Evolutionary conservation across 2,888 invertebrate genomes (phyloP).

Genomic region (Ophion ellenae): DNA sequence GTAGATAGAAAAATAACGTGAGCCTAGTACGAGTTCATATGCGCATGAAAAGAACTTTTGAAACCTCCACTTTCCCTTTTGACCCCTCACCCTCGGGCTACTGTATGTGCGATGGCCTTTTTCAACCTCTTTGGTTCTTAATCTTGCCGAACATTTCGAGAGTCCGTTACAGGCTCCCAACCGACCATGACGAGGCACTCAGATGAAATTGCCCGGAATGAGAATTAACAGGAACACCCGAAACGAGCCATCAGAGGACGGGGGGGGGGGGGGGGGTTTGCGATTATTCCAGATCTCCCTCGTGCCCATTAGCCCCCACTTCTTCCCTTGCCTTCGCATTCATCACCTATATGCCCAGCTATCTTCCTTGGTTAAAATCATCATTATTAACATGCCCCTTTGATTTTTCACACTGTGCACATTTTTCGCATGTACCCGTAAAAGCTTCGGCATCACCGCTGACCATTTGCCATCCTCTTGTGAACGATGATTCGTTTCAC

Average conservation of each 20-base stretch:
- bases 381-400: neutral
- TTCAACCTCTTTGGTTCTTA: constrained; percentile 21
- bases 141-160: constrained; percentile 36
- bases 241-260: constrained; percentile 39
- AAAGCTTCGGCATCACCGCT: neutral
- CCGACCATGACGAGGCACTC: constrained; percentile 19
- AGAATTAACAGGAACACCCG: constrained; percentile 49
- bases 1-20: neutral
- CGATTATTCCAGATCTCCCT: constrained; percentile 17
- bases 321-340: constrained; percentile 18
- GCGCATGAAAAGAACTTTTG: neutral
- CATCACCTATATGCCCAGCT: constrained; percentile 5
- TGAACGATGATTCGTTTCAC: neutral
- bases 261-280: constrained; percentile 37
- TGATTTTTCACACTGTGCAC: neutral
- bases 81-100: neutral
- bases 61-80: neutral
- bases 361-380: neutral
- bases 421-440: neutral
- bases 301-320: neutral
- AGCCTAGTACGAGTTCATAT: neutral
- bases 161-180: constrained; percentile 18
- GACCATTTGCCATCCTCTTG: neutral
- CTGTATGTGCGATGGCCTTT: neutral
- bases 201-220: constrained; percentile 53